Percentiles rank a stretch among this genome's conserved stretches.
phyloP scores from a whole-genome alignment of 1,140 invertebrate genomes.

The Myzus persicae region DNA sequence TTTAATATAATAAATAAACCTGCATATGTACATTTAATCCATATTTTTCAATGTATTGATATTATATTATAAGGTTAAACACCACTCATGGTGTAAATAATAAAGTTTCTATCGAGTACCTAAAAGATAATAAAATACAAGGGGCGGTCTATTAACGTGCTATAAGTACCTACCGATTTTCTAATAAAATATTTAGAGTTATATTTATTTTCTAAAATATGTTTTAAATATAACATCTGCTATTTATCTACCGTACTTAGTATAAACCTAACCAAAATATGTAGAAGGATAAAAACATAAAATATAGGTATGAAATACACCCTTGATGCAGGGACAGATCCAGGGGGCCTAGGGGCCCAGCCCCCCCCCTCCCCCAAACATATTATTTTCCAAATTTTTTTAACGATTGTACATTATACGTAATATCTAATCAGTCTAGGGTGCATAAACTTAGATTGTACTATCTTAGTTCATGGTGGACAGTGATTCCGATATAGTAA shows the following conservation, averaged over 20 bases:
- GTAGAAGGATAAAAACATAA: background rate
- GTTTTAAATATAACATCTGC: background rate
- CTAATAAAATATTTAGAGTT: background rate
- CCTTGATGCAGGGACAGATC: no score
- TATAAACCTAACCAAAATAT: background rate
- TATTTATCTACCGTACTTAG: background rate
- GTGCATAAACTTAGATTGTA: no score
- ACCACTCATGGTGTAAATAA: background rate
- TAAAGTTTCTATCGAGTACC: background rate
- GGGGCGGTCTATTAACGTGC: background rate
- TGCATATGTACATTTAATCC: background rate
- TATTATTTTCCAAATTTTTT: no score
- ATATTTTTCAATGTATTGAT: background rate
- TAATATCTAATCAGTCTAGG: no score
- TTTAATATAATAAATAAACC: background rate
- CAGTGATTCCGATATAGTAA: no score
- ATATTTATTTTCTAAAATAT: background rate
- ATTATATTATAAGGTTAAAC: background rate
- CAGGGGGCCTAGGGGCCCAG: no score
- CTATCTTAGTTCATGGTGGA: no score
- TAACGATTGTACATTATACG: no score
- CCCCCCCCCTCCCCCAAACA: no score
- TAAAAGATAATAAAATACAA: background rate
- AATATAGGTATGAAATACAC: background rate
- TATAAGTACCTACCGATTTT: background rate